Evolutionary conservation across 2,888 invertebrate species (phyloP), one percentile per base, ranked within the genome.

Genomic region (Byasa hedistus): DNA sequence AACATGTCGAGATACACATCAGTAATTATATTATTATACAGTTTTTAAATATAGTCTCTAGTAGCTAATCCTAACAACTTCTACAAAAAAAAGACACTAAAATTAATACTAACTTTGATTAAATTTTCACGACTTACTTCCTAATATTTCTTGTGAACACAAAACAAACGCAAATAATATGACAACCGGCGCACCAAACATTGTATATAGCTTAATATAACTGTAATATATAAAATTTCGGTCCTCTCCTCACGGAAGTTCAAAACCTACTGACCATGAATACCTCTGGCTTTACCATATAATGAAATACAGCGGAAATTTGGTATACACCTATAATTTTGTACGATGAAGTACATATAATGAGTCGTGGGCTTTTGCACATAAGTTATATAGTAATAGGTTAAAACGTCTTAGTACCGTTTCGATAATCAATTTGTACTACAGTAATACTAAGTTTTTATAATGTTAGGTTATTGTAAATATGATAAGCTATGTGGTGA

Each of bases 1-100:
- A 57, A 56, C 62, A 19, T 27, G 56, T 62, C n/a, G 23, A 54
- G 22, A 54, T 32, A n/a, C 51, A 51, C 27, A 61, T 52, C 32
- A 52, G 4, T 23, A 22, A 54, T 54, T 22, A 54, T 23, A 54
- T 22, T 54, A 54, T 22, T 22, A 22, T 54, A 22, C 5, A 19
- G n/a, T 7, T 48, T 19, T 1, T 48, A 48, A 48, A 48, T 48
- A n/a, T 7, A 48, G 39, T 39, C 39, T 12, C 15, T 1, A 39
- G 15, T n/a, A n/a, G n/a, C n/a, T n/a, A n/a, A n/a, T n/a, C n/a
- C n/a, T n/a, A n/a, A n/a, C n/a, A n/a, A n/a, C n/a, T n/a, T n/a
- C n/a, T n/a, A n/a, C n/a, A n/a, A n/a, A n/a, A n/a, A n/a, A n/a
- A n/a, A n/a, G n/a, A n/a, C n/a, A n/a, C n/a, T n/a, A 48, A 48